These are phyloP conservation scores for Caenorhabditis virilis DNA, from an alignment of 2,888 invertebrate species.

Conservation along the genomic window DNA sequence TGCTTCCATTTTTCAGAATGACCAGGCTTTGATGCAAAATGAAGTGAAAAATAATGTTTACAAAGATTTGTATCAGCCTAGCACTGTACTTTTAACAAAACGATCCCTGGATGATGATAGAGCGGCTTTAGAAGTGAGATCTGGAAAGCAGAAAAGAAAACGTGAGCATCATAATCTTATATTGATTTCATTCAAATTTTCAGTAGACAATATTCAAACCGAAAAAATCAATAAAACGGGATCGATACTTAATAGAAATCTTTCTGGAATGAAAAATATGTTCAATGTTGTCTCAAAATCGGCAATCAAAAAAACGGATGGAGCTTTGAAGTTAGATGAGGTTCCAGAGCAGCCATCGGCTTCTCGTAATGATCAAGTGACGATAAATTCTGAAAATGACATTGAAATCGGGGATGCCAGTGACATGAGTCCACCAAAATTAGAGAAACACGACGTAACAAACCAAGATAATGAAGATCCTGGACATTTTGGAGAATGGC, in stretches of 20 bases:
- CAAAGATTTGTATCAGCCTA: constrained; percentile 4
- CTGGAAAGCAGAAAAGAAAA: constrained; percentile 5
- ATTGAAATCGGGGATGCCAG: too few species aligned
- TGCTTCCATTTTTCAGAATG: too few species aligned
- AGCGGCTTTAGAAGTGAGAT: constrained; percentile 12
- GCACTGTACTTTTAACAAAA: constrained; percentile 19
- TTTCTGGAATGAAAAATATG: constrained; percentile 35
- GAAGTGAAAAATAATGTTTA: too few species aligned
- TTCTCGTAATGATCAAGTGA: neutral
- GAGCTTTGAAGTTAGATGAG: neutral
- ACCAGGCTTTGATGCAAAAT: too few species aligned
- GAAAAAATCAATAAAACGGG: constrained; percentile 10
- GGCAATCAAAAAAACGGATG: constrained; percentile 10
- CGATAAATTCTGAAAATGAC: neutral
- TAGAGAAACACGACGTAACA: constrained; percentile 5
- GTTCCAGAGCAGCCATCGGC: neutral
- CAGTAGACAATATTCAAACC: neutral
- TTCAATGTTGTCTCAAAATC: constrained; percentile 24
- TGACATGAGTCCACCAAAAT: neutral
- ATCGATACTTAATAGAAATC: constrained; percentile 19
- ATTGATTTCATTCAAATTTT: too few species aligned
- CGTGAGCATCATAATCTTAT: neutral
- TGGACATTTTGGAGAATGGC: constrained; percentile 29
- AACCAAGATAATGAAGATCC: neutral
- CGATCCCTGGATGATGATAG: constrained; percentile 9